Base-by-base conservation (phyloP, 1,140 invertebrate species). In the Pseudomyrmex sp. region DNA sequence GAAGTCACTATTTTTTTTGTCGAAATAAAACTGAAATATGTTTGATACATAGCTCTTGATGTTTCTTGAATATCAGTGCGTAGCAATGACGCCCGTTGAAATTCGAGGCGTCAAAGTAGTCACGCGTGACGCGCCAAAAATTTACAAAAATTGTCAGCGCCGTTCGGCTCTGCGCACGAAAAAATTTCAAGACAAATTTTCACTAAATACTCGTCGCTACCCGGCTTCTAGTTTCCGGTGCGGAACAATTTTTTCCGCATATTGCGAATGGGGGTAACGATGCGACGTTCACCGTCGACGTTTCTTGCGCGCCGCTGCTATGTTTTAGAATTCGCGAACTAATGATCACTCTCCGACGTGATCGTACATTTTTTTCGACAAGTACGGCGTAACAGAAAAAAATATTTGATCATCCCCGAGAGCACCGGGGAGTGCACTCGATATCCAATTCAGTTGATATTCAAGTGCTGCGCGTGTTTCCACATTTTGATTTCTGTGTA, bases 361-460 rank as follows among this genome's bases (percentile, higher is more conserved):
- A 48, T 80, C 87, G 66, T 83, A 69, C 85, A 80, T 88, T 88
- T 80, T 84, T 82, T 74, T 84, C 88, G 26, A 80, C 76, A 86
- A 84, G 87, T 88, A 85, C 80, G 56, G 15, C 70, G 58, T 59
- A 70, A 68, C 61, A 85, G 82, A 83, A 88, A 89, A 89, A 88
- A 89, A 89, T 88, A 89, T 89, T 89, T 89, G 88, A 88, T 89
- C 87, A 89, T 88, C 76, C 70, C 79, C 84, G 72, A 66, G 74
- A 66, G 74, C 80, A 77, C 76, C 44, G 85, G 74, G 35, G 87
- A 89, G 88, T 83, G 84, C 88, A 84, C 88, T 89, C 88, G 87
- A 89, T 89, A 88, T 89, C 88, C 88, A 89, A 89, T 89, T 89
- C 88, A 89, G 88, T 89, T 89, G 75, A 86, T 88, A 89, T 89